phyloP scores from a whole-genome alignment of 2,113 vertebrate species.

The Cynopterus brachyotis region DNA sequence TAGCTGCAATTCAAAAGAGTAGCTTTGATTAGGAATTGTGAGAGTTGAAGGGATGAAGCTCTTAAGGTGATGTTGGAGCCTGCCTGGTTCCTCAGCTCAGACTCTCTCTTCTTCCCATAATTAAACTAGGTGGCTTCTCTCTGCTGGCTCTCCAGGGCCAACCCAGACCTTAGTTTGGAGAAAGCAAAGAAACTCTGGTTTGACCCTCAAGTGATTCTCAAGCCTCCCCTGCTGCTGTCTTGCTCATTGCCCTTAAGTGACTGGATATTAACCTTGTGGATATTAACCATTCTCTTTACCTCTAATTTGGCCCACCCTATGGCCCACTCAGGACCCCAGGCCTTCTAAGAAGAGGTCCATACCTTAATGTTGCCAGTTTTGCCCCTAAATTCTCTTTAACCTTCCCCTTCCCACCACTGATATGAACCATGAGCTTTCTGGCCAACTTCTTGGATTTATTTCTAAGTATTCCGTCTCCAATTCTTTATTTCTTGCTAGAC shows the following conservation, averaged over 20 bases:
- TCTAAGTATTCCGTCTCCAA: background rate
- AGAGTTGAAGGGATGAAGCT: background rate
- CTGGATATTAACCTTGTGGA: background rate
- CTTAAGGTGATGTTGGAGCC: background rate
- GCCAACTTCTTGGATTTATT: background rate
- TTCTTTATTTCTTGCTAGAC: background rate
- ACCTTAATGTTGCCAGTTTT: background rate
- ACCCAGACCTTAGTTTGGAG: background rate
- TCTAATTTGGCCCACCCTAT: too few species aligned
- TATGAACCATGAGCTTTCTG: background rate
- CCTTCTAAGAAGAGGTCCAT: background rate
- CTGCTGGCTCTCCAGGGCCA: background rate
- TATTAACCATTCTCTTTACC: background rate
- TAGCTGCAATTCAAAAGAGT: background rate
- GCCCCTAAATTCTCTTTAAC: background rate
- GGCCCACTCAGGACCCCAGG: background rate
- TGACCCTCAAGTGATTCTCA: background rate
- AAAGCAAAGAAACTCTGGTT: background rate
- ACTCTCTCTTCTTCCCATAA: background rate
- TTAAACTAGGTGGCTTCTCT: background rate
- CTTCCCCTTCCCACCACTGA: background rate
- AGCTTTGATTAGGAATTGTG: background rate
- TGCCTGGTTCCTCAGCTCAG: background rate
- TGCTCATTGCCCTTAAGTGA: background rate
- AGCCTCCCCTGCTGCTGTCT: background rate